Conservation (phyloP, 2,888 invertebrate genomes). For the Apamea anceps region DNA sequence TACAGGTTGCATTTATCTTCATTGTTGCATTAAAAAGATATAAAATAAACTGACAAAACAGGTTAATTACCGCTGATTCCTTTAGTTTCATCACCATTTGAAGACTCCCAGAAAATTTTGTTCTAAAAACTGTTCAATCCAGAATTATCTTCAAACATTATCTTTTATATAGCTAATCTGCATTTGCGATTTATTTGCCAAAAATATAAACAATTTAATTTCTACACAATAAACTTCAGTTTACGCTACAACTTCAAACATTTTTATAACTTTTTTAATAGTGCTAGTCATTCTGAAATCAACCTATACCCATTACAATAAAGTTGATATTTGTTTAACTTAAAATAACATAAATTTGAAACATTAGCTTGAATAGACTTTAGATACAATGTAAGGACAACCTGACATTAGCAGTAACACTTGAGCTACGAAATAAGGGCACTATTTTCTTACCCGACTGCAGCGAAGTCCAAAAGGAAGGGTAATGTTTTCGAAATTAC, state of each 20-base stretch:
- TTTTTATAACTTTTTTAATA: too few species aligned
- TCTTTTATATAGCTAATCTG: too few species aligned
- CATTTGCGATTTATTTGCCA: too few species aligned
- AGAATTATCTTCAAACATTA: not conserved
- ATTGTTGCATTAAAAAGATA: not conserved
- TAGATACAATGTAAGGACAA: not conserved
- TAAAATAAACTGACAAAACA: constrained; percentile 3
- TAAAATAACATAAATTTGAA: too few species aligned
- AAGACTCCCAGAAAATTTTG: not conserved
- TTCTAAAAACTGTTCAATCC: not conserved
- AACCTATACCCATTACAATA: too few species aligned
- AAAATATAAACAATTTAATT: too few species aligned
- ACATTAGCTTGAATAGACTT: not conserved
- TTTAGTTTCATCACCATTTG: not conserved
- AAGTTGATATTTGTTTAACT: too few species aligned
- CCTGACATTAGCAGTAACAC: not conserved
- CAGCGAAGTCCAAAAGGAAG: too few species aligned
- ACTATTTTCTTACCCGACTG: not conserved
- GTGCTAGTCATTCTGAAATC: too few species aligned
- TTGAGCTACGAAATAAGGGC: not conserved
- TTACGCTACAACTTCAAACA: too few species aligned
- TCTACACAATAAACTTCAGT: too few species aligned
- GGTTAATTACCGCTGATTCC: not conserved
- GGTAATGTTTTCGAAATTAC: not conserved
- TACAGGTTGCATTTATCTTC: not conserved